Conservation (phyloP, 2,113 vertebrate species). For the Mixornis gularis region DNA sequence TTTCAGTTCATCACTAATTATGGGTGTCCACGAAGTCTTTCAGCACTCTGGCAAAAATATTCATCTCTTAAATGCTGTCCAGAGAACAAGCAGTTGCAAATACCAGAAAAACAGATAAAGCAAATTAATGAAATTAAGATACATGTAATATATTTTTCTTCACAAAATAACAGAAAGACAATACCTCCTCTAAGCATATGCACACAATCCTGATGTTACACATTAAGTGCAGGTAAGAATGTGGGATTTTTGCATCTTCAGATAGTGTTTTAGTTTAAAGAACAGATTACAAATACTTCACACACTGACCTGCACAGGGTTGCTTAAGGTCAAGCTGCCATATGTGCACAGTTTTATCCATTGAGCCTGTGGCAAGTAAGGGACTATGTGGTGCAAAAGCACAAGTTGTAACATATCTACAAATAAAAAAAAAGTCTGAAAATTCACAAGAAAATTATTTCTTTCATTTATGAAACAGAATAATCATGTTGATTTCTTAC, state of each 20-base stretch:
- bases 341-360: slow-evolving; percentile 87
- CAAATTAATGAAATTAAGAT: background rate
- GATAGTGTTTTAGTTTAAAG: background rate
- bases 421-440: background rate
- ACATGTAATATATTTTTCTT: background rate
- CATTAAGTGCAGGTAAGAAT: background rate
- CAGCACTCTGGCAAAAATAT: background rate
- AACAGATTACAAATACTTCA: background rate
- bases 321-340: slow-evolving; percentile 77
- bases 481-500: slow-evolving; percentile 61
- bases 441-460: background rate
- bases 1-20: background rate
- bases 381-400: slow-evolving; percentile 78
- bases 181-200: background rate
- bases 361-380: slow-evolving; percentile 88
- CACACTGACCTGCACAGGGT: slow-evolving; percentile 68
- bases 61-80: background rate
- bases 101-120: background rate
- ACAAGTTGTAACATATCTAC: slow-evolving; percentile 86
- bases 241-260: background rate
- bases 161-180: background rate
- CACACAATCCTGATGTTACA: background rate
- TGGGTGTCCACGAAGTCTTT: background rate
- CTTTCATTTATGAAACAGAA: background rate
- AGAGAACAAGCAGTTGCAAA: background rate